These are phyloP conservation scores for Orchesella flavescens DNA, from an alignment of 2,888 invertebrate genomes.

Conservation along the genomic window DNA sequence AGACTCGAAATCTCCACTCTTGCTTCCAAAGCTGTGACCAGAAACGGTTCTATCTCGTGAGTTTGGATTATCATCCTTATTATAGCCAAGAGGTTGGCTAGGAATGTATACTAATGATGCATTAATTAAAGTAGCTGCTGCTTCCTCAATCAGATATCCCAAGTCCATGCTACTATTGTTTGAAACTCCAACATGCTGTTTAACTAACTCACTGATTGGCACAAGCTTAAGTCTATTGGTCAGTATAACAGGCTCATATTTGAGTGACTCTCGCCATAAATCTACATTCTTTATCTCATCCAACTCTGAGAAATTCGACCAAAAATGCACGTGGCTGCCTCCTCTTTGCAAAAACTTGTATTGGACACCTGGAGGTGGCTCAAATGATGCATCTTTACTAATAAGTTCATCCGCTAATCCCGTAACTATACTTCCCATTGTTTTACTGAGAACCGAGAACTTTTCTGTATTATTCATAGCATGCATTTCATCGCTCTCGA, in stretches of 20 bases:
- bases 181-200: constrained; percentile 24
- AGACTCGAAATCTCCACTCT: constrained; percentile 31
- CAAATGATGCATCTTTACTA: constrained; percentile 30
- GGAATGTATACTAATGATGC: constrained; percentile 47
- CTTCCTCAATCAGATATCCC: constrained; percentile 41
- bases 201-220: constrained; percentile 58
- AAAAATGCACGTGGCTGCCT: constrained; percentile 34
- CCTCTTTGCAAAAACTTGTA: constrained; percentile 17
- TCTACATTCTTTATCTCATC: constrained; percentile 37
- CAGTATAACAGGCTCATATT: constrained; percentile 48
- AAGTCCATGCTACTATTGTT: neutral
- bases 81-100: neutral
- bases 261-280: constrained; percentile 53
- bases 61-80: constrained; percentile 7
- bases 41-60: constrained; percentile 11
- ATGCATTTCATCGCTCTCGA: constrained; percentile 23
- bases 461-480: constrained; percentile 20
- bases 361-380: constrained; percentile 37
- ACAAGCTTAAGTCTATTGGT: constrained; percentile 29
- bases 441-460: constrained; percentile 17
- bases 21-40: neutral
- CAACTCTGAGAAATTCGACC: constrained; percentile 35
- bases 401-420: constrained; percentile 37
- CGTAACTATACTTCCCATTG: constrained; percentile 26
- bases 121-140: constrained; percentile 31